Evolutionary conservation across 2,797 vertebrate species (phyloP).

Genomic region (Intellagama lesueurii): DNA sequence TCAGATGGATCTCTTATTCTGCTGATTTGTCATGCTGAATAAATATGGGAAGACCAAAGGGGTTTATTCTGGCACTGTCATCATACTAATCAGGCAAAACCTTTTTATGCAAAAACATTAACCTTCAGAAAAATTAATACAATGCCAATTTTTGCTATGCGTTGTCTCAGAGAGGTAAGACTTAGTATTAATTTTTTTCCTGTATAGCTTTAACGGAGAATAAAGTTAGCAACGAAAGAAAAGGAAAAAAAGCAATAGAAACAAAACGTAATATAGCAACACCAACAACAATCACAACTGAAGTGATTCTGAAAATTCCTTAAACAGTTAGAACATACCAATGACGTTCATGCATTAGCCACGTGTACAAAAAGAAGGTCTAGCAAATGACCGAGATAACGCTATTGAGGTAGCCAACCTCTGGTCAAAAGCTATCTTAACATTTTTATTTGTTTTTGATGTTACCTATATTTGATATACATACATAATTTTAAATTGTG

Average conservation of each 20-base stretch:
- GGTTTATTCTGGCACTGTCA: background rate
- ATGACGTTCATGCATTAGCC: too few relatives aligned
- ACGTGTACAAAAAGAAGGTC: too few relatives aligned
- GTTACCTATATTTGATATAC: too few relatives aligned
- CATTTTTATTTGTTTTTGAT: too few relatives aligned
- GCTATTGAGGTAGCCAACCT: too few relatives aligned
- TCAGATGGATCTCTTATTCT: constrained; percentile 30
- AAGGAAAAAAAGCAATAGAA: background rate
- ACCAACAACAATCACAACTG: background rate
- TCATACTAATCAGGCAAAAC: constrained; percentile 23
- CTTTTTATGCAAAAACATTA: background rate
- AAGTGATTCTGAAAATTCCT: background rate
- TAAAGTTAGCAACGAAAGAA: background rate
- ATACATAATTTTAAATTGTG: too few relatives aligned
- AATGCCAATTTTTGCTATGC: constrained; percentile 22
- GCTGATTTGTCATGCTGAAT: constrained; percentile 35
- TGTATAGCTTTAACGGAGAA: background rate
- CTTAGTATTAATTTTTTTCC: rapidly evolving
- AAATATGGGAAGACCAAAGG: constrained; percentile 32
- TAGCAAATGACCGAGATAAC: too few relatives aligned
- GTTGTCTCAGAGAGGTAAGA: constrained; percentile 12
- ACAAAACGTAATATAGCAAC: background rate
- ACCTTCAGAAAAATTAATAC: constrained; percentile 8
- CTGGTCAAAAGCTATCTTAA: too few relatives aligned
- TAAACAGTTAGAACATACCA: too few relatives aligned